Evolutionary conservation across 2,113 vertebrate genomes (phyloP).

Genomic region (Sorex fumeus): DNA sequence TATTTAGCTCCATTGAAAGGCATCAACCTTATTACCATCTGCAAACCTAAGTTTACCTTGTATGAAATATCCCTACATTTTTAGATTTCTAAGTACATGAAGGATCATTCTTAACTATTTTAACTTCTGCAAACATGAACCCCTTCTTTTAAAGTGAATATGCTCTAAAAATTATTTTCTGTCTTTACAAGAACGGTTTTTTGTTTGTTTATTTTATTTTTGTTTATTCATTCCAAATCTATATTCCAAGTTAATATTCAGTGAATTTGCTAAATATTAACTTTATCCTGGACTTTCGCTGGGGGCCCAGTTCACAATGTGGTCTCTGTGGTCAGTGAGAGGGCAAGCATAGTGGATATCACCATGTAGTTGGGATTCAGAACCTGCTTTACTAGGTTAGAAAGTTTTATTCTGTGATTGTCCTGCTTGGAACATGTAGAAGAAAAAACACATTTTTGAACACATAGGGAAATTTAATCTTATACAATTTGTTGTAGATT

Average conservation of each 20-base stretch:
- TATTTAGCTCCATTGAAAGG: conserved; percentile 20
- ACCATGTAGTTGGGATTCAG: neutral
- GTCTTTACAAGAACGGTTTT: neutral
- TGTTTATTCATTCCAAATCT: neutral
- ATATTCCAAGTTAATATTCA: neutral
- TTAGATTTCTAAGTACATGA: neutral
- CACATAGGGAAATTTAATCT: neutral
- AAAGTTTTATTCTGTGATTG: neutral
- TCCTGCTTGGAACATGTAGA: neutral
- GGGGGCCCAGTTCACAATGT: no score
- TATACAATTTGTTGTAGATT: neutral
- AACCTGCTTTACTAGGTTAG: neutral
- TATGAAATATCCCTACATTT: neutral
- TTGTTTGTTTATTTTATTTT: no score
- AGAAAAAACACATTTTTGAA: neutral
- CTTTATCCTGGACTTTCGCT: no score
- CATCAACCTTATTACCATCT: neutral
- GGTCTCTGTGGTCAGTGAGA: neutral
- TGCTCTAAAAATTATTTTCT: neutral
- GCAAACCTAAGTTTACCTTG: neutral
- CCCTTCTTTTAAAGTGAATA: neutral
- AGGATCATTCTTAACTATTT: neutral
- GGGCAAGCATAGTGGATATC: neutral
- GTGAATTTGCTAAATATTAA: neutral
- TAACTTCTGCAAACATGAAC: neutral